Evolutionary conservation across 2,888 invertebrate species (phyloP).

Genomic region (Drosophila kuntzei): DNA sequence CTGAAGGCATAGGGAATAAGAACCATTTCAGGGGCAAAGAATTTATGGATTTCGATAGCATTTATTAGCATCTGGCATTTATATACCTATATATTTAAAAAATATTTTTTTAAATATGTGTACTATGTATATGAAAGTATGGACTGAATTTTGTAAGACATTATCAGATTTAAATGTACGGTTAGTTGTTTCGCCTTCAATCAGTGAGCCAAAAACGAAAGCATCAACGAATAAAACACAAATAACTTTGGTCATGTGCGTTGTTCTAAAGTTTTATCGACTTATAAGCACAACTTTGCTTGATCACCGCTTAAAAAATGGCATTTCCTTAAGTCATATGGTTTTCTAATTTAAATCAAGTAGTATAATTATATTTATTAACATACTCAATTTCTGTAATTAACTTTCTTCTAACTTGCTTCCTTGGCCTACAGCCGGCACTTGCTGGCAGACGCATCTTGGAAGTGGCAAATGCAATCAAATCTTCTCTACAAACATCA

Average conservation of each 20-base stretch:
- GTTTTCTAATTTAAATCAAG: too few relatives aligned
- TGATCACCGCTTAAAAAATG: too few relatives aligned
- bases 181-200: too few relatives aligned
- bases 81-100: too few relatives aligned
- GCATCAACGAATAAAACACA: not conserved
- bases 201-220: not conserved
- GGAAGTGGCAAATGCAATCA: constrained; percentile 94
- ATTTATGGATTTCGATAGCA: not conserved
- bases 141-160: not conserved
- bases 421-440: constrained; percentile 88
- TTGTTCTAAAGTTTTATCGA: too few relatives aligned
- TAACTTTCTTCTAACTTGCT: constrained; percentile 5
- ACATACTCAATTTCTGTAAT: not conserved
- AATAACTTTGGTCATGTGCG: not conserved
- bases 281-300: too few relatives aligned
- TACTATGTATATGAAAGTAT: not conserved
- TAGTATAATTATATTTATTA: too few relatives aligned
- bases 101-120: too few relatives aligned
- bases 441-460: constrained; percentile 94
- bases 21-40: not conserved
- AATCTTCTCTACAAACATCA: constrained; percentile 90
- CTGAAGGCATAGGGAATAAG: not conserved
- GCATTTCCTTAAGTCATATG: too few relatives aligned
- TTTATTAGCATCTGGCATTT: not conserved
- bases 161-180: too few relatives aligned